Conservation (phyloP, 1,140 invertebrate genomes). For the Thalassaphorura encarpata region DNA sequence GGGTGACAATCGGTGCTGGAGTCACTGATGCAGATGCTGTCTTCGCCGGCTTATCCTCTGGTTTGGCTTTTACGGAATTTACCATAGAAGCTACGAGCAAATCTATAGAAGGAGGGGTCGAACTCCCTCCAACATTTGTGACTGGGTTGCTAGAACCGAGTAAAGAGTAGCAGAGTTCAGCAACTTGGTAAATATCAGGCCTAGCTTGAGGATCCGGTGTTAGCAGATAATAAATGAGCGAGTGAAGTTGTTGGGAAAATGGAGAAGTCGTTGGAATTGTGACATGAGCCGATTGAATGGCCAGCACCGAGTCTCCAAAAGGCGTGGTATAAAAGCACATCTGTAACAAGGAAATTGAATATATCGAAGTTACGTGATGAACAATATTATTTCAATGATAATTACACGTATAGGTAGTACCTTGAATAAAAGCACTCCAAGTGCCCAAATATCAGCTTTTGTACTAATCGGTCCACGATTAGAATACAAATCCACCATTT, state of each 20-base stretch:
- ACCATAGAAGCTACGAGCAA: slow-evolving; percentile 21
- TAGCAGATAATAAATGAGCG: slow-evolving; percentile 64
- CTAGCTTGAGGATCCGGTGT: slow-evolving; percentile 68
- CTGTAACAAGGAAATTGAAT: slow-evolving; percentile 42
- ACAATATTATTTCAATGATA: neutral
- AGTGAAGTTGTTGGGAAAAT: slow-evolving; percentile 35
- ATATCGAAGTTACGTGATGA: neutral
- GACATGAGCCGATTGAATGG: slow-evolving; percentile 56
- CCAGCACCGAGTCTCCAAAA: slow-evolving; percentile 86
- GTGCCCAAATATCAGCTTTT: slow-evolving; percentile 81
- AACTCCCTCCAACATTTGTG: slow-evolving; percentile 10
- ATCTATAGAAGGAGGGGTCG: slow-evolving; percentile 16
- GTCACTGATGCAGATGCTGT: slow-evolving; percentile 36
- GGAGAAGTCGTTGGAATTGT: slow-evolving; percentile 23
- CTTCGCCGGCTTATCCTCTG: slow-evolving; percentile 15
- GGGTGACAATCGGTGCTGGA: slow-evolving; percentile 45
- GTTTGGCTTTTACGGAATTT: slow-evolving; percentile 10
- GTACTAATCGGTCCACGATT: slow-evolving; percentile 73
- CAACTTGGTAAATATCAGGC: slow-evolving; percentile 84
- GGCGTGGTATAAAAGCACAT: slow-evolving; percentile 85
- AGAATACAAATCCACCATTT: slow-evolving; percentile 91
- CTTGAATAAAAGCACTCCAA: slow-evolving; percentile 27
- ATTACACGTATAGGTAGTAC: slow-evolving; percentile 35
- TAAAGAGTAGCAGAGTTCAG: slow-evolving; percentile 63
- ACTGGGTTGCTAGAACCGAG: slow-evolving; percentile 41